Conservation (phyloP, 53 echinoderm and acorn worm species). For the Henricia sp. region DNA sequence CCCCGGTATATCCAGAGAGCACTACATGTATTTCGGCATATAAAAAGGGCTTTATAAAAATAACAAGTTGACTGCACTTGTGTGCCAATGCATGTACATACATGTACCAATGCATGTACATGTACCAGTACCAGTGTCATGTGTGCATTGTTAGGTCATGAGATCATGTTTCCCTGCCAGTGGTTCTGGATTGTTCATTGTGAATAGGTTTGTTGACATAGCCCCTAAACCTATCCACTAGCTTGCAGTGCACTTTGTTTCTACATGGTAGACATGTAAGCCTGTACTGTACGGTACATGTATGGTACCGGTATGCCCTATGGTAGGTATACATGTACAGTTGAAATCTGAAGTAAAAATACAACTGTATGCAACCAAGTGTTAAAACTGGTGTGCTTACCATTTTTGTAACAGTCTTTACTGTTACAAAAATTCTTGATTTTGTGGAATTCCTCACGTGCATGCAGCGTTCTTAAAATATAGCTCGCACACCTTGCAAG, state of each 20-base stretch:
- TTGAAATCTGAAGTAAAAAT: no score
- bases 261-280: neutral
- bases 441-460: no score
- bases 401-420: no score
- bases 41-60: neutral
- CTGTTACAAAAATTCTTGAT: no score
- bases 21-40: neutral
- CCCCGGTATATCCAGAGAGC: neutral
- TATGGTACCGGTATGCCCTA: no score
- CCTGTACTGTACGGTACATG: no score
- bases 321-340: no score
- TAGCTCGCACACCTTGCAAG: no score
- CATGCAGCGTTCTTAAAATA: no score
- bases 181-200: neutral
- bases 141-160: neutral
- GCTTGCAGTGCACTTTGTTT: neutral
- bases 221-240: neutral
- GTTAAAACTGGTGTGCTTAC: no score
- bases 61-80: no score
- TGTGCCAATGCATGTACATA: neutral
- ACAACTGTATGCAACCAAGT: no score
- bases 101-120: neutral
- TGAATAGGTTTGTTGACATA: conserved; percentile 5
- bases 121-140: neutral
- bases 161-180: neutral